Base-by-base conservation (phyloP, 2,797 vertebrate species). In the Atherinosoma microstoma region DNA sequence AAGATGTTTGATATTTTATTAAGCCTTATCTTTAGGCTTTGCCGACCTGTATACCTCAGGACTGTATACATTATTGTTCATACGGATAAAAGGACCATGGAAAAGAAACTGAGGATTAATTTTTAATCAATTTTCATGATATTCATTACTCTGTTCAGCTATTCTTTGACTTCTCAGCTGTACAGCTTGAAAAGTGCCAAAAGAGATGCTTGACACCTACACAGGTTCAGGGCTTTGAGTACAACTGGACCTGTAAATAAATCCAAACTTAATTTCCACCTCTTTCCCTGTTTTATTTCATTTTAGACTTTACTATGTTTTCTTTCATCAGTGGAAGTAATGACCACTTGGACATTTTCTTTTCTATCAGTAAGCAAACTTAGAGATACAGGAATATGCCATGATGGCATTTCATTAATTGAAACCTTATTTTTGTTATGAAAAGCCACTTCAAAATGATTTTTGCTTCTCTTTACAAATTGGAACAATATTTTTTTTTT, bases 21-120 rank as follows among this genome's bases (percentile, higher is more conserved):
- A 29, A 54, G 67, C 66, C 75, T 70, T 58, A 73, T 38, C 35
- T 18, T 58, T 45, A 85, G 80, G 68, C 71, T 70, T 82, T 87
- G 77, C 80, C 82, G 76, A 89, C 68, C 45, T 69, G 58, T 89
- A 76, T 91, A 90, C 90, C 91, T 94, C 92, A 87, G 82, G 80
- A 80, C 72, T 85, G 61, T 69, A 61, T 79, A 51, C 20, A 13
- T 76, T 58, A 66, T 36, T 80, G 58, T 84, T 79, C 34, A 78
- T 18, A 29, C 53, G 30, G 24, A 83, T 30, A 70, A 71, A 76
- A 75, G 60, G 71, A 81, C 68, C 64, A 65, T 47, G 24, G 47
- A 68, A 11, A 62, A 62, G 24, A 83, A 63, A 24, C 62, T 54
- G n/a, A n/a, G 15, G 0, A 24, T 49, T 74, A 32, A n/a, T n/a